Percentiles rank a stretch among this genome's conserved stretches.
These are phyloP conservation scores for Koerneria pararmatus DNA, from an alignment of 2,888 invertebrate genomes.

Conservation along the genomic window DNA sequence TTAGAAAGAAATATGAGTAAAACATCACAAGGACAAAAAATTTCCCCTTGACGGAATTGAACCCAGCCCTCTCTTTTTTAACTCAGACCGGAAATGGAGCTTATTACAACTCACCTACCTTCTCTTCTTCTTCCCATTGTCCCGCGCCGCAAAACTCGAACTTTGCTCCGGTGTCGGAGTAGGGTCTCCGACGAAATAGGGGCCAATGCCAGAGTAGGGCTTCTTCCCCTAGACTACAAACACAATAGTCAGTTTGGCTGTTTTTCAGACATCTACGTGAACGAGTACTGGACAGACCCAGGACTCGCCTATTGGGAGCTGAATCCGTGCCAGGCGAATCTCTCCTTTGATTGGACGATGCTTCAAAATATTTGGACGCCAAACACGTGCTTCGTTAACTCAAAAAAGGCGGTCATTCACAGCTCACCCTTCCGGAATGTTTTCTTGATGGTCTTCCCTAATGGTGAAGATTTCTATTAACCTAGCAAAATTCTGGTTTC, in stretches of 20 bases:
- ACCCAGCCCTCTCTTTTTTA: too few relatives aligned
- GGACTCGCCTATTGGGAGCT: constrained; percentile 52
- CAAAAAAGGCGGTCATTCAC: constrained; percentile 57
- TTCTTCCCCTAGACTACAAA: not conserved
- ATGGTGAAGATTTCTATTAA: constrained; percentile 37
- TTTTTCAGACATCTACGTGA: constrained; percentile 57
- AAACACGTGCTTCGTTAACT: constrained; percentile 59
- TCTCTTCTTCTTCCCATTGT: too few relatives aligned
- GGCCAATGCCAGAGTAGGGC: not conserved
- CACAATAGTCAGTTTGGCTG: not conserved
- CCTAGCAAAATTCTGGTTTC: not conserved
- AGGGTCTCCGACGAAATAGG: too few relatives aligned
- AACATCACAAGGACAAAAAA: too few relatives aligned
- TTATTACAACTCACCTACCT: too few relatives aligned
- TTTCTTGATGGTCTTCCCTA: constrained; percentile 59
- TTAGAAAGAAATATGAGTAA: too few relatives aligned
- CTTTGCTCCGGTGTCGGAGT: too few relatives aligned
- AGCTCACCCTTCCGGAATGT: constrained; percentile 58
- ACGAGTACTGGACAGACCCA: constrained; percentile 59
- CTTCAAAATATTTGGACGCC: constrained; percentile 56
- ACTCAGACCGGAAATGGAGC: too few relatives aligned
- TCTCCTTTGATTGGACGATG: constrained; percentile 57
- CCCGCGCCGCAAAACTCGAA: too few relatives aligned
- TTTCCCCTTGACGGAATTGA: too few relatives aligned
- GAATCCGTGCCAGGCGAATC: constrained; percentile 57